phyloP scores from a whole-genome alignment of 2,888 invertebrate genomes.

The Acleris literana region DNA sequence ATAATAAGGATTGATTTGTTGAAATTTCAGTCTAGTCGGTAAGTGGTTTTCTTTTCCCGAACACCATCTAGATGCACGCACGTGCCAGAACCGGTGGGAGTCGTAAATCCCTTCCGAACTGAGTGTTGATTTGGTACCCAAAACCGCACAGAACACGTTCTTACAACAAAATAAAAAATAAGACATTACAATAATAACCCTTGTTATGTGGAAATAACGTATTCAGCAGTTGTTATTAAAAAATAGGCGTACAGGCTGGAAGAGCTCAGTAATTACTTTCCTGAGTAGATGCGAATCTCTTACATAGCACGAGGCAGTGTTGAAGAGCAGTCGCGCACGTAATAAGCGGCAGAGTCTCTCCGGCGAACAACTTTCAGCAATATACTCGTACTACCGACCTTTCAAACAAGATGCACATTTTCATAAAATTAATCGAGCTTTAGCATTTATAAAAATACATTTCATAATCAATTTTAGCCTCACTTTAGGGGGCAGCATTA shows the following conservation, averaged over 20 bases:
- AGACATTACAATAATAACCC: not conserved
- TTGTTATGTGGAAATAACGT: not conserved
- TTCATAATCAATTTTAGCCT: no score
- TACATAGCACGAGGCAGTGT: conserved; percentile 4
- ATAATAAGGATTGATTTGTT: no score
- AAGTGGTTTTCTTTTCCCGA: not conserved
- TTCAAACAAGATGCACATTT: not conserved
- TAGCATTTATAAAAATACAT: no score
- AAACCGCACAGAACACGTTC: conserved; percentile 6
- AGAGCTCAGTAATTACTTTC: conserved; percentile 17
- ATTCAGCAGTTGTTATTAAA: conserved; percentile 1
- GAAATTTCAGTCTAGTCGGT: no score
- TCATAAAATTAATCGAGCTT: no score
- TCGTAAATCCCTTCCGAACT: conserved; percentile 44
- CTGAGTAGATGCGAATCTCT: conserved; percentile 19
- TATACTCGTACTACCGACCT: not conserved
- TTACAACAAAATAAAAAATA: conserved; percentile 2
- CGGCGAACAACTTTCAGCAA: not conserved
- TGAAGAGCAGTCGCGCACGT: conserved; percentile 10
- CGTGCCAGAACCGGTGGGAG: conserved; percentile 40
- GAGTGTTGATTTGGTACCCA: conserved; percentile 40
- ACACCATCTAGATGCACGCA: conserved; percentile 32
- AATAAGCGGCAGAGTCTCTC: conserved; percentile 10
- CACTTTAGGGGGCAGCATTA: no score
- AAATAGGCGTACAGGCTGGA: conserved; percentile 3